Evolutionary conservation across 2,113 vertebrate genomes (phyloP), one percentile per base, ranked within the genome.

Genomic region (Mustelus asterias): DNA sequence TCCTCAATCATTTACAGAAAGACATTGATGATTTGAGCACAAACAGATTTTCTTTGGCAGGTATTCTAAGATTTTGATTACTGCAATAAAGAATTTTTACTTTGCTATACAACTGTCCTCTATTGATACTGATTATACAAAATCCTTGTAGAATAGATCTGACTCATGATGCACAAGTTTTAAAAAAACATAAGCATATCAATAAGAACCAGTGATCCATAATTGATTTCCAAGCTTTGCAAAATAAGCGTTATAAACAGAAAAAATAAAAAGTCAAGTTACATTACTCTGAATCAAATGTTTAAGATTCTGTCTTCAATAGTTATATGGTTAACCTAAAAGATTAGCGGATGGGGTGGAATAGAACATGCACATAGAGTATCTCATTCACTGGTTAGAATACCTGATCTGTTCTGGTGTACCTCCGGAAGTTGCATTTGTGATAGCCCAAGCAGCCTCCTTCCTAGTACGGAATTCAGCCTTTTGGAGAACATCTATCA

Each of bases 381-480:
- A 6, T 54, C 37, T 8, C 41, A 48, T 26, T 44, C 20, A 44
- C 16, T 70, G 92, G 37, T 69, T 70, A 94, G 9, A 95, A 29
- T 76, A 98, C 98, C 98, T 98, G 67, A 99, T 99, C 96, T 99
- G 98, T 96, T 98, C 98, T 96, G 98, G 98, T 13, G 98, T 98
- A 94, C 98, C 98, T 96, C 98, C 98, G 33, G 98, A 98, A 0
- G 98, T 98, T 96, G 98, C 98, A 85, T 99, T 99, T 95, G 98
- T 99, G 96, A 99, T 98, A 14, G 98, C 98, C 98, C 98, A 99
- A 0, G 98, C 98, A 89, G 98, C 98, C 97, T 99, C 98, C 96
- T 99, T 99, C 96, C 98, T 98, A 65, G 98, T 99, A n/a, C 98
- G 98, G 96, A 99, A 99, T 97, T 99, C 98, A 63, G 98, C 98